Conservation (phyloP, 1,140 invertebrate genomes). For the Brachionus manjavacas region DNA sequence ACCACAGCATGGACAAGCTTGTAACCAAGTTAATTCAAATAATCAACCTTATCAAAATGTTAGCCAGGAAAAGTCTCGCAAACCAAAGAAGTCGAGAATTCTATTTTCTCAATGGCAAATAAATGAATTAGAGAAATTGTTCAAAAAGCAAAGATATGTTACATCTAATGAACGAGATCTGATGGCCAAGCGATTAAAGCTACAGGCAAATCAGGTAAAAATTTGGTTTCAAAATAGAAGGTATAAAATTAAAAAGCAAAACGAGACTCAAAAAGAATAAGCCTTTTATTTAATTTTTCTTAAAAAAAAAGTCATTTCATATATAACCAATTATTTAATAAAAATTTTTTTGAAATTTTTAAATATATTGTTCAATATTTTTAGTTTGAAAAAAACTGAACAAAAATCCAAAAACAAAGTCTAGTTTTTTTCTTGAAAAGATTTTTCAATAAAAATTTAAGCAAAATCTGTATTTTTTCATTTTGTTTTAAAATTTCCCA, state of each 20-base stretch:
- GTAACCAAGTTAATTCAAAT: neutral
- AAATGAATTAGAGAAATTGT: slow-evolving; percentile 45
- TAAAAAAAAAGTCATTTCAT: too few species aligned
- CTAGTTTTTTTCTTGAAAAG: too few species aligned
- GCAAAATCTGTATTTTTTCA: too few species aligned
- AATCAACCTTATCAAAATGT: neutral
- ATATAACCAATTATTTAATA: too few species aligned
- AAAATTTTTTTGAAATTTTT: too few species aligned
- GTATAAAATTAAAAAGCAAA: slow-evolving; percentile 89
- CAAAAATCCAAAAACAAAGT: too few species aligned
- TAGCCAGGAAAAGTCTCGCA: neutral
- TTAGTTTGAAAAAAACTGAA: too few species aligned
- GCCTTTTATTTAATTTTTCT: neutral
- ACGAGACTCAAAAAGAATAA: slow-evolving; percentile 59
- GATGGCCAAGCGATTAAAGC: slow-evolving; percentile 1
- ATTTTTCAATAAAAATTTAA: too few species aligned
- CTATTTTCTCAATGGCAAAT: slow-evolving; percentile 44
- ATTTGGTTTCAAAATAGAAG: slow-evolving; percentile 64
- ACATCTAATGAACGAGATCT: slow-evolving; percentile 33
- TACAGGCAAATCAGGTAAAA: slow-evolving; percentile 45
- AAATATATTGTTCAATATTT: too few species aligned
- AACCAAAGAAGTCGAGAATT: slow-evolving; percentile 40
- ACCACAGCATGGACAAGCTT: neutral
- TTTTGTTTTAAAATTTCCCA: too few species aligned
- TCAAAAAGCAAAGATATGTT: slow-evolving; percentile 40